Percentiles rank a stretch among this genome's conserved stretches.
These are phyloP conservation scores for Spea bombifrons DNA, from an alignment of 2,113 vertebrate species.

Conservation along the genomic window DNA sequence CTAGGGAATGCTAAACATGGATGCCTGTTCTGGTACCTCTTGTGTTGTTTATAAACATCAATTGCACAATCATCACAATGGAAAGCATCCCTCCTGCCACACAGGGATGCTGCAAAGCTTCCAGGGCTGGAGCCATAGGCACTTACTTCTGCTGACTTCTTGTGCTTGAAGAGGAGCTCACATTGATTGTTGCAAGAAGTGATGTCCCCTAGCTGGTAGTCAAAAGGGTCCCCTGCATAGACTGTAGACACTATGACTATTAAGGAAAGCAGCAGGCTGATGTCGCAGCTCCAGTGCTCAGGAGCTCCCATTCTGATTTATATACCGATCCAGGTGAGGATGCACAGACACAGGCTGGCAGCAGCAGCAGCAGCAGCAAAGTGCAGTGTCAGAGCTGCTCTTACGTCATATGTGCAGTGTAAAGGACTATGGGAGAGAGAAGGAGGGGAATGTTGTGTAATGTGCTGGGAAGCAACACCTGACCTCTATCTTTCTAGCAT, in stretches of 20 bases:
- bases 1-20: not conserved
- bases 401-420: conserved; percentile 32
- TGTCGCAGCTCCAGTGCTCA: conserved; percentile 57
- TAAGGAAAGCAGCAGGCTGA: conserved; percentile 63
- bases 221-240: conserved; percentile 70
- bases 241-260: conserved; percentile 62
- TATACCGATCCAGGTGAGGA: conserved; percentile 4
- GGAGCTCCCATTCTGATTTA: conserved; percentile 40
- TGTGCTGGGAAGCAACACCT: not conserved
- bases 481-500: too few species aligned
- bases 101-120: not conserved
- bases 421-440: conserved; percentile 44
- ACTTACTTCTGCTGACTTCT: conserved; percentile 75
- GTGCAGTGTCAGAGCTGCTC: conserved; percentile 24
- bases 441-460: conserved; percentile 19
- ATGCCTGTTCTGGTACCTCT: conserved; percentile 2
- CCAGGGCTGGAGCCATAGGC: not conserved
- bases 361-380: conserved; percentile 1
- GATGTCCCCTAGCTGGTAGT: conserved; percentile 78
- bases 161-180: conserved; percentile 72
- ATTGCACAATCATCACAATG: not conserved
- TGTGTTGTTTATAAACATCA: not conserved
- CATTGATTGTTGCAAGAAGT: conserved; percentile 78
- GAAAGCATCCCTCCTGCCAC: not conserved
- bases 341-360: conserved; percentile 1